Percentiles rank a stretch among this genome's conserved stretches.
Evolutionary conservation across 2,888 invertebrate species (phyloP).

Genomic region (Caenorhabditis panamensis): DNA sequence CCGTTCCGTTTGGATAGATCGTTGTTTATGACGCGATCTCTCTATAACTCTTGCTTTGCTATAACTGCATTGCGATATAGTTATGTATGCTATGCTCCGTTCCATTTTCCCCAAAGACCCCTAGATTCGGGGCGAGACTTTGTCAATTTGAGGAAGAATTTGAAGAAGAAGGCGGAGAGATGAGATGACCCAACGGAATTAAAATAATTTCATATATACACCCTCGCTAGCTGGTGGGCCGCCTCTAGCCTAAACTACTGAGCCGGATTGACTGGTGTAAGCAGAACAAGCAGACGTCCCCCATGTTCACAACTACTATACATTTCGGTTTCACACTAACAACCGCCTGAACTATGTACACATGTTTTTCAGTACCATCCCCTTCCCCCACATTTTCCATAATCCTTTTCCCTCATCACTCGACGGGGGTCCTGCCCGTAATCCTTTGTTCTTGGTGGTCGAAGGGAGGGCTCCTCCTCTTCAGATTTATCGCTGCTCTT

Average conservation of each 20-base stretch:
- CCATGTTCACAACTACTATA: constrained; percentile 30
- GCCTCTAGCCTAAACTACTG: not conserved
- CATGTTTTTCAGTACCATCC: constrained; percentile 10
- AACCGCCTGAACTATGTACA: too few relatives aligned
- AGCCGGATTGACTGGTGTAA: constrained; percentile 49
- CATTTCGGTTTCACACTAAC: constrained; percentile 17
- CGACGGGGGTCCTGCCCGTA: constrained; percentile 15
- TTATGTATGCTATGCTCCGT: too few relatives aligned
- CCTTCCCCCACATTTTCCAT: constrained; percentile 18
- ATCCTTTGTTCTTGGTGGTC: constrained; percentile 48
- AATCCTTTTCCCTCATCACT: constrained; percentile 29
- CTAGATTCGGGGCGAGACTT: too few relatives aligned
- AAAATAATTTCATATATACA: constrained; percentile 46
- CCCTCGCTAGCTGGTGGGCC: too few relatives aligned
- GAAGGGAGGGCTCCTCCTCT: not conserved
- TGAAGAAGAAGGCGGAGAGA: constrained; percentile 8
- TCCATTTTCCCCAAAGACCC: not conserved
- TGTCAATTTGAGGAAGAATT: too few relatives aligned
- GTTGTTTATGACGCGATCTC: too few relatives aligned
- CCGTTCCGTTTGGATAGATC: too few relatives aligned
- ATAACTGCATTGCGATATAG: too few relatives aligned
- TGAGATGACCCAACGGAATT: constrained; percentile 23
- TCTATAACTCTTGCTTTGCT: too few relatives aligned
- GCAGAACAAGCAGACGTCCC: not conserved
- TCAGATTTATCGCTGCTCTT: constrained; percentile 47